phyloP scores from a whole-genome alignment of 2,888 invertebrate species.

The Leptodirus hochenwartii region DNA sequence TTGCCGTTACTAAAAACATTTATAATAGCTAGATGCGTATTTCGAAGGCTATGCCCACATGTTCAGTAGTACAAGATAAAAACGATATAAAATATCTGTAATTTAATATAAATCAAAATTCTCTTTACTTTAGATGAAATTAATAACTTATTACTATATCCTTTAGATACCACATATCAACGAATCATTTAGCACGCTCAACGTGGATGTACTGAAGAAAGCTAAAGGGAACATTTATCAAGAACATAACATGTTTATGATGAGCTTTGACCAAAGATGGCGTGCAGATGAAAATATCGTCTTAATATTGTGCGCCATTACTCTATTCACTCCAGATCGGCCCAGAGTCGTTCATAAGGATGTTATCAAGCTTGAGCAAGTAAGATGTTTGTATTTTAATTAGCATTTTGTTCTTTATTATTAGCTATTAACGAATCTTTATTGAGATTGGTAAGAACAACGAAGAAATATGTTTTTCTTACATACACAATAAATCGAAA shows the following conservation, averaged over 20 bases:
- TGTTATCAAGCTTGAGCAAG: slow-evolving; percentile 73
- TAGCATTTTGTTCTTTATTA: slow-evolving; percentile 1
- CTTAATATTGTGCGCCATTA: slow-evolving; percentile 77
- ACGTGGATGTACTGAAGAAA: slow-evolving; percentile 77
- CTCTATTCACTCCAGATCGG: slow-evolving; percentile 74
- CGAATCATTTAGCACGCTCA: slow-evolving; percentile 58
- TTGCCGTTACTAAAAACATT: no score
- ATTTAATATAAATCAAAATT: no score
- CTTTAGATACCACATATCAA: slow-evolving; percentile 69
- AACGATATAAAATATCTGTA: no score
- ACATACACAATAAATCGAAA: no score
- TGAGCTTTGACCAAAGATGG: slow-evolving; percentile 73
- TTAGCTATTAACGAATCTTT: no score
- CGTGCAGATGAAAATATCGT: slow-evolving; percentile 78
- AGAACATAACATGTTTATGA: slow-evolving; percentile 69
- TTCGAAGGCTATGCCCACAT: no score
- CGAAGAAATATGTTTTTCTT: slow-evolving; percentile 3
- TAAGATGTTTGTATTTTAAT: slow-evolving; percentile 19
- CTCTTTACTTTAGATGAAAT: no score
- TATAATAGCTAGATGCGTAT: no score
- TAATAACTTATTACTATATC: no score
- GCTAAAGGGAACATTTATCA: slow-evolving; percentile 80
- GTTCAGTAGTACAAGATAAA: no score
- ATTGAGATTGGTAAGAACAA: neutral
- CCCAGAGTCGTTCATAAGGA: slow-evolving; percentile 64